A percentile compares a stretch with the other conserved stretches of the same genome.
Conservation (phyloP, 2,797 vertebrate genomes). For the Heteromormyrus szaboi region DNA sequence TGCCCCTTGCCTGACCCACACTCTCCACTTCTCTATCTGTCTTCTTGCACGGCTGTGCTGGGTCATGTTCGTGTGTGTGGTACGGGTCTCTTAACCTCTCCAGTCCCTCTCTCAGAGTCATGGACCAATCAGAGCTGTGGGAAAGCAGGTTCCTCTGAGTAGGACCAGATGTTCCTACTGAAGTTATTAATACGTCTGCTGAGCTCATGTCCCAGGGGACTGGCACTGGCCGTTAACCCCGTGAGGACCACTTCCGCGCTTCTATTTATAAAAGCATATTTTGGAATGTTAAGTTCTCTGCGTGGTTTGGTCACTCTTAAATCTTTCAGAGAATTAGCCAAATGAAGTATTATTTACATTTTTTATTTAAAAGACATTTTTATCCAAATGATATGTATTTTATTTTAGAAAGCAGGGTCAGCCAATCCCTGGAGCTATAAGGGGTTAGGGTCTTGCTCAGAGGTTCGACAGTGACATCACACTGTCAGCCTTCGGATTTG, state of each 20-base stretch:
- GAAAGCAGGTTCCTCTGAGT: constrained; percentile 21
- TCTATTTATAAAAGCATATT: not conserved
- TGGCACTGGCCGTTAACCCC: not conserved
- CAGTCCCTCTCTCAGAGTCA: not conserved
- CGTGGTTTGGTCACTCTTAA: not conserved
- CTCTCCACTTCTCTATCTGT: not conserved
- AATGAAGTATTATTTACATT: not conserved
- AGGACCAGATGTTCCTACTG: not conserved
- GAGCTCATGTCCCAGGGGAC: not conserved
- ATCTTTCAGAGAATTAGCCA: not conserved
- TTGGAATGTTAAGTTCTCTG: not conserved
- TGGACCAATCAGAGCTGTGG: constrained; percentile 31
- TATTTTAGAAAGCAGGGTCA: not conserved
- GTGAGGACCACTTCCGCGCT: not conserved
- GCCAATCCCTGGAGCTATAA: not conserved
- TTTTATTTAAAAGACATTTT: not conserved
- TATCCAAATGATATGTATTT: not conserved
- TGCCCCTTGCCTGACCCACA: not conserved
- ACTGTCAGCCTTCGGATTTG: not conserved
- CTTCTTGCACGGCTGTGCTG: not conserved
- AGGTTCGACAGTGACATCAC: not conserved
- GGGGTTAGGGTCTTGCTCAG: not conserved
- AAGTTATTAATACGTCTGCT: not conserved
- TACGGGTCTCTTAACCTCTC: not conserved
- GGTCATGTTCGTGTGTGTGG: not conserved